Conservation (phyloP, 2,113 vertebrate genomes). For the Forbesichthys papilliferus region DNA sequence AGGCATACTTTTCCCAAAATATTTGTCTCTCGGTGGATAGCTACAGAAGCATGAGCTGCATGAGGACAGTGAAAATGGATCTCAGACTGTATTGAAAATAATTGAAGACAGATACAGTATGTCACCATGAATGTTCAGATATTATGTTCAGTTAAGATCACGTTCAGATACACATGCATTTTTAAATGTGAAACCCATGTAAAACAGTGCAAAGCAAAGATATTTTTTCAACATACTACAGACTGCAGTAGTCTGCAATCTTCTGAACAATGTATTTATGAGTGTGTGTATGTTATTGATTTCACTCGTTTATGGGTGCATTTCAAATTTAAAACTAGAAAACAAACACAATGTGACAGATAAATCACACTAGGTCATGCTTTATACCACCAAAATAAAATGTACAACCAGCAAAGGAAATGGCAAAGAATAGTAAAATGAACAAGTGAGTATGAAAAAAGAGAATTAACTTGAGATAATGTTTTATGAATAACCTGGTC, state of each 20-base stretch:
- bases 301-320: background rate
- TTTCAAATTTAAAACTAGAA: background rate
- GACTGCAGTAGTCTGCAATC: background rate
- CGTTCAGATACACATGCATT: background rate
- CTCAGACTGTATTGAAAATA: too few relatives aligned
- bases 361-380: background rate
- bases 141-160: background rate
- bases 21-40: background rate
- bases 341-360: background rate
- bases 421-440: background rate
- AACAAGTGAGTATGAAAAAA: conserved; percentile 8
- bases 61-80: too few relatives aligned
- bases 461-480: conserved; percentile 25
- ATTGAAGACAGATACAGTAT: background rate
- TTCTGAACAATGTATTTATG: background rate
- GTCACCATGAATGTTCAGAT: background rate
- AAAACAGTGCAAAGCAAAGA: background rate
- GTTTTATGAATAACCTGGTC: conserved; percentile 82
- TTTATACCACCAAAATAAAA: background rate
- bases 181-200: too few relatives aligned
- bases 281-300: background rate
- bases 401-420: background rate
- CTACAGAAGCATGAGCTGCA: background rate
- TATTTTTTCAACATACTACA: background rate
- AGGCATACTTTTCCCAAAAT: conserved; percentile 1